phyloP scores from a whole-genome alignment of 2,888 invertebrate species.

The Orthonevra nobilis region DNA sequence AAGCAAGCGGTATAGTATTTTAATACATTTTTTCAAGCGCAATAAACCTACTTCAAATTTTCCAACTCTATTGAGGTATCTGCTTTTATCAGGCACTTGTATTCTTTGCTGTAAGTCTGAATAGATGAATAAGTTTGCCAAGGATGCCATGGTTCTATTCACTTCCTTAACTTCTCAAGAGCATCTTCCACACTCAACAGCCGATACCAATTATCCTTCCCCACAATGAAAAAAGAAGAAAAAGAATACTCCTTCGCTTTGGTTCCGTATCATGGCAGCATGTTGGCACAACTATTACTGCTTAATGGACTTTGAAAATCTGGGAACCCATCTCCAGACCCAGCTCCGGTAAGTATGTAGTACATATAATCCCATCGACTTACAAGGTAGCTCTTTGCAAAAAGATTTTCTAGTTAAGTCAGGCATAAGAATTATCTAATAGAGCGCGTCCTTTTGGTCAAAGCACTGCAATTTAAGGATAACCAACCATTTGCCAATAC shows the following conservation, averaged over 20 bases:
- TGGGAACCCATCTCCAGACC: slow-evolving; percentile 26
- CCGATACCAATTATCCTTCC: slow-evolving; percentile 15
- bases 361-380: slow-evolving; percentile 47
- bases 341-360: slow-evolving; percentile 50
- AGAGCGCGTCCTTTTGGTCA: slow-evolving; percentile 67
- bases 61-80: too few relatives aligned
- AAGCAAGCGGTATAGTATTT: too few relatives aligned
- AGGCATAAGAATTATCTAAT: slow-evolving; percentile 63
- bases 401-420: slow-evolving; percentile 51
- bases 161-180: background rate
- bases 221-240: background rate
- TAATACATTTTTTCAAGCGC: too few relatives aligned
- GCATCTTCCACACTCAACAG: slow-evolving; percentile 13
- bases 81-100: too few relatives aligned
- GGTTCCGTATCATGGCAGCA: background rate
- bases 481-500: slow-evolving; percentile 50
- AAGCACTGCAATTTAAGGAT: slow-evolving; percentile 62
- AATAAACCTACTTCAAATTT: too few relatives aligned
- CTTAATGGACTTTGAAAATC: slow-evolving; percentile 55
- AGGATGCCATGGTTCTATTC: background rate
- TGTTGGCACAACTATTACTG: slow-evolving; percentile 25
- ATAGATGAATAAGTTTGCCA: slow-evolving; percentile 24
- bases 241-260: background rate
- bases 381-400: slow-evolving; percentile 36
- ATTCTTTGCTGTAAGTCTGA: too few relatives aligned